Evolutionary conservation across 2,888 invertebrate species (phyloP), one percentile per base, ranked within the genome.

Genomic region (Metopia argyrocephala): DNA sequence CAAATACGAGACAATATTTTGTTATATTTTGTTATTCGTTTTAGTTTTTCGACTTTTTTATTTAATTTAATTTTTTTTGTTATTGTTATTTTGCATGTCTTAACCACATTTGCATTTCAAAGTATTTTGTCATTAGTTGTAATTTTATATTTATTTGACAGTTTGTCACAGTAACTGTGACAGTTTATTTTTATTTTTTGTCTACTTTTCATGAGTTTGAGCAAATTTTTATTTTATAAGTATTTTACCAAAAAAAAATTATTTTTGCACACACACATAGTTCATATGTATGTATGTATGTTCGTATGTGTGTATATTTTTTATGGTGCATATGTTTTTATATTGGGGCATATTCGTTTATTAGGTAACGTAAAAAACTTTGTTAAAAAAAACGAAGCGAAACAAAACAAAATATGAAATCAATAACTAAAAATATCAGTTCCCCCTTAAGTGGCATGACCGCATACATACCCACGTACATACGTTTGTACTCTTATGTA

Each of bases 111-210:
- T 85, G 83, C 84, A 85, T 85, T 83, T 84, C 83, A 82, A 84
- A 84, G 83, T 83, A 78, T 85, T 85, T 85, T 85, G 85, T 84
- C 85, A 85, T 85, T 85, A 84, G 84, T 82, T 83, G 83, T 82
- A 78, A 80, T 82, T 84, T 83, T 82, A 50, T 79, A 76, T 76
- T 84, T 82, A 82, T 84, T 83, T 84, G 84, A 84, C 85, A 84
- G 83, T 83, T 84, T 84, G 84, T 84, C 84, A 84, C 83, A 78
- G 82, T 69, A 21, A 25, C 75, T 78, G 79, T 82, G 83, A 82
- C 82, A 83, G 80, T 83, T 82, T 64, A 23, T 70, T 79, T 80
- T 78, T 70, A 48, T 66, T 59, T 18, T 62, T 56, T 54, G 15
- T n/a, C 31, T 27, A 9, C 62, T 23, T 62, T n/a, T 12, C 3